Evolutionary conservation across 2,113 vertebrate genomes (phyloP).

Genomic region (Leucopsar rothschildi): DNA sequence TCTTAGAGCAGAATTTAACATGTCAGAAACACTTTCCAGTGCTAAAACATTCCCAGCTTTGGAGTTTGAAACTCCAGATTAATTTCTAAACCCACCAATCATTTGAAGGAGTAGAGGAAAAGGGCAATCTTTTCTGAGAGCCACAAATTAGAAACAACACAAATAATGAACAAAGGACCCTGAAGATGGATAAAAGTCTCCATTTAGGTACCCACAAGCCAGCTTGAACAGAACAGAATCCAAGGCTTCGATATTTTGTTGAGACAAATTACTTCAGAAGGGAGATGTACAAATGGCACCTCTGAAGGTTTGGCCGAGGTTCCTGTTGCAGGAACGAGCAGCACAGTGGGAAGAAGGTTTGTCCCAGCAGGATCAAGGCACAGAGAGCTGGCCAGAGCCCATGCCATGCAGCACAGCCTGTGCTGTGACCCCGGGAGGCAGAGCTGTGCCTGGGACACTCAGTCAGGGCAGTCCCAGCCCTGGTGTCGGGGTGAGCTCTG

Average conservation of each 20-base stretch:
- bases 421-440: not conserved
- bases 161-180: not conserved
- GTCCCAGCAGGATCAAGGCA: not conserved
- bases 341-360: not conserved
- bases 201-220: not conserved
- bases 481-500: not conserved
- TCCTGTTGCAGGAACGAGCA: not conserved
- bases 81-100: not conserved
- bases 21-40: not conserved
- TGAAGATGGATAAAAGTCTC: not conserved
- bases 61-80: not conserved
- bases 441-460: not conserved
- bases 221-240: not conserved
- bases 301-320: not conserved
- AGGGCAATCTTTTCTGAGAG: not conserved
- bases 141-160: not conserved
- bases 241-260: not conserved
- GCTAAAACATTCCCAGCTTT: not conserved
- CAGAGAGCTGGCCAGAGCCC: not conserved
- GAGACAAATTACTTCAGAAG: not conserved
- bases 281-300: not conserved
- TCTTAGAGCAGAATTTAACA: not conserved
- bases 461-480: not conserved
- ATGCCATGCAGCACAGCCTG: fast-evolving
- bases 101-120: not conserved